phyloP scores from a whole-genome alignment of 1,140 invertebrate genomes.

The Forficula auricularia region DNA sequence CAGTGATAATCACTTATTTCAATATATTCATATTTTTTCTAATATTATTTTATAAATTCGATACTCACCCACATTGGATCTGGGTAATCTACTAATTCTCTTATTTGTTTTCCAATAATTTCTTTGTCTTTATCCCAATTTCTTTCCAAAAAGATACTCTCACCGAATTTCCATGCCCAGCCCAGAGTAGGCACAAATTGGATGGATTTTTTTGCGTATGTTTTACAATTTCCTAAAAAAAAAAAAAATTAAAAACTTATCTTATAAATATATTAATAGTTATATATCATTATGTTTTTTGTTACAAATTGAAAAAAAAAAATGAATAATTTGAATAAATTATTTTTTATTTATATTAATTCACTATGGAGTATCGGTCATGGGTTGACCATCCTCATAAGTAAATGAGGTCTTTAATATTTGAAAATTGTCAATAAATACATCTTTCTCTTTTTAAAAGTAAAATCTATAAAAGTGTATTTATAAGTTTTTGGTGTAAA shows the following conservation, averaged over 20 bases:
- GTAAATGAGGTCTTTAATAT: too few species aligned
- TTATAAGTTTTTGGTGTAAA: too few species aligned
- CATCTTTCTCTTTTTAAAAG: too few species aligned
- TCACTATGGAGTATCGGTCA: too few species aligned
- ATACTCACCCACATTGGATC: constrained; percentile 66
- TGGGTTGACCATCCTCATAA: too few species aligned
- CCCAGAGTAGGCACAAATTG: constrained; percentile 83
- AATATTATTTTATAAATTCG: too few species aligned
- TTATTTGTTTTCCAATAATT: constrained; percentile 61
- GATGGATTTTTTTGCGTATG: constrained; percentile 83
- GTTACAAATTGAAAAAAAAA: constrained; percentile 3
- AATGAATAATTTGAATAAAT: not conserved
- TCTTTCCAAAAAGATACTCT: constrained; percentile 81
- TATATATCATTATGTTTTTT: not conserved
- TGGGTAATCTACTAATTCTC: constrained; percentile 66
- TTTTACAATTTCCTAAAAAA: constrained; percentile 70
- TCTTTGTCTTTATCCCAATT: constrained; percentile 78
- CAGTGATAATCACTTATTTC: too few species aligned
- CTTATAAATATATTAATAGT: too few species aligned
- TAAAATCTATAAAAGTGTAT: too few species aligned
- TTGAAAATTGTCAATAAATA: too few species aligned
- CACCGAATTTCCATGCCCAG: constrained; percentile 87
- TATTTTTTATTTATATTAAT: too few species aligned
- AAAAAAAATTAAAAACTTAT: constrained; percentile 13
- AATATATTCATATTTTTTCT: too few species aligned